phyloP scores from a whole-genome alignment of 2,888 invertebrate genomes.

The Caenorhabditis drosophilae region DNA sequence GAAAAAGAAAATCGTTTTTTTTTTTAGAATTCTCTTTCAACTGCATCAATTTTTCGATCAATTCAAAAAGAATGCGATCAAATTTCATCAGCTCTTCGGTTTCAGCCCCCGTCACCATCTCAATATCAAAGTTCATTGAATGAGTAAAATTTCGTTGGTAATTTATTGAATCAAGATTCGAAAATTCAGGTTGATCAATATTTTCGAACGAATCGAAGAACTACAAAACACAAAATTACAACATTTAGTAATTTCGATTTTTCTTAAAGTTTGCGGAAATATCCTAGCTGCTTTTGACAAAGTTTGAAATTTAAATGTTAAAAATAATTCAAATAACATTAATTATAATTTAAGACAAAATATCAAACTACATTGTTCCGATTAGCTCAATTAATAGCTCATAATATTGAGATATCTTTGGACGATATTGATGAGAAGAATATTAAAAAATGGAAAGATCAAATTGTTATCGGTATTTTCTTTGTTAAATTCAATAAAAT shows the following conservation, averaged over 20 bases:
- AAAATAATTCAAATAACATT: background rate
- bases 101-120: constrained; percentile 11
- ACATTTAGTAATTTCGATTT: constrained; percentile 15
- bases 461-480: constrained; percentile 17
- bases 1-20: constrained; percentile 1
- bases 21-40: constrained; percentile 13
- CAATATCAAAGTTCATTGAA: constrained; percentile 30
- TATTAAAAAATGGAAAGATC: constrained; percentile 29
- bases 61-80: constrained; percentile 29
- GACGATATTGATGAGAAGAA: constrained; percentile 5
- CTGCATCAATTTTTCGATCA: constrained; percentile 8
- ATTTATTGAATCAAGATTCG: background rate
- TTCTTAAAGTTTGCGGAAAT: constrained; percentile 26
- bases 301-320: background rate
- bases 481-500: constrained; percentile 1
- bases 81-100: constrained; percentile 13
- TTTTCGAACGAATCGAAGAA: constrained; percentile 21
- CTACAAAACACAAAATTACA: constrained; percentile 7
- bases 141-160: constrained; percentile 17
- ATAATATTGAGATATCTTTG: constrained; percentile 6
- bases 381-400: constrained; percentile 19
- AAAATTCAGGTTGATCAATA: constrained; percentile 11
- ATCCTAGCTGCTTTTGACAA: constrained; percentile 13
- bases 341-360: no score
- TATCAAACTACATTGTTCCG: background rate